These are phyloP conservation scores for Meliscaeva auricollis DNA, from an alignment of 2,888 invertebrate genomes.

Conservation along the genomic window DNA sequence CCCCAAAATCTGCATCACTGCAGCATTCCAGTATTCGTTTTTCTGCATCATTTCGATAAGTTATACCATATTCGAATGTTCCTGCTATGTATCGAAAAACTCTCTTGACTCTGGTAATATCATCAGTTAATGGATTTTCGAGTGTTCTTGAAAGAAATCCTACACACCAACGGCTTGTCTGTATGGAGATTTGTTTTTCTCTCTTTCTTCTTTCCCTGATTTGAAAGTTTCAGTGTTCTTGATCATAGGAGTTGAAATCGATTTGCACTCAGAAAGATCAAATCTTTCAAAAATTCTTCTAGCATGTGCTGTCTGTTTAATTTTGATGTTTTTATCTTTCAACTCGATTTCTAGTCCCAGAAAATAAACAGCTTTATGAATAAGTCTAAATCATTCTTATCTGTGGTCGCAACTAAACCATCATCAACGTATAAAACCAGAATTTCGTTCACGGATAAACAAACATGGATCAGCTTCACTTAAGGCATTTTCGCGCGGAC, in stretches of 20 bases:
- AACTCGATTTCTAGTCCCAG: too few relatives aligned
- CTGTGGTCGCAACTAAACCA: constrained; percentile 75
- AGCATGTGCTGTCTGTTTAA: constrained; percentile 45
- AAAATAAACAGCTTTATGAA: too few relatives aligned
- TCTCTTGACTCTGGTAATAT: neutral
- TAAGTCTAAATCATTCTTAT: constrained; percentile 42
- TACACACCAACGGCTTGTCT: neutral
- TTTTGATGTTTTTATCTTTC: constrained; percentile 39
- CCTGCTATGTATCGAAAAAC: too few relatives aligned
- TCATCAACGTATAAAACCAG: constrained; percentile 78
- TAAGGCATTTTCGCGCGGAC: too few relatives aligned
- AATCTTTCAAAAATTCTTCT: constrained; percentile 49
- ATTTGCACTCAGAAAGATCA: constrained; percentile 31
- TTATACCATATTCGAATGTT: too few relatives aligned
- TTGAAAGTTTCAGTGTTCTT: too few relatives aligned
- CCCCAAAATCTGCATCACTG: too few relatives aligned
- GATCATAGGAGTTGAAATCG: neutral
- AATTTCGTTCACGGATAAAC: constrained; percentile 68
- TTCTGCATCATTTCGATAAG: too few relatives aligned
- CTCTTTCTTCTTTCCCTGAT: neutral
- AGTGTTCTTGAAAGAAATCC: too few relatives aligned
- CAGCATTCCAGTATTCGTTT: too few relatives aligned
- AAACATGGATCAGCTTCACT: constrained; percentile 78
- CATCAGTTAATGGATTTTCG: too few relatives aligned
- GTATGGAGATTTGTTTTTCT: neutral